phyloP scores from a whole-genome alignment of 1,140 invertebrate species.

The Euura lappo region DNA sequence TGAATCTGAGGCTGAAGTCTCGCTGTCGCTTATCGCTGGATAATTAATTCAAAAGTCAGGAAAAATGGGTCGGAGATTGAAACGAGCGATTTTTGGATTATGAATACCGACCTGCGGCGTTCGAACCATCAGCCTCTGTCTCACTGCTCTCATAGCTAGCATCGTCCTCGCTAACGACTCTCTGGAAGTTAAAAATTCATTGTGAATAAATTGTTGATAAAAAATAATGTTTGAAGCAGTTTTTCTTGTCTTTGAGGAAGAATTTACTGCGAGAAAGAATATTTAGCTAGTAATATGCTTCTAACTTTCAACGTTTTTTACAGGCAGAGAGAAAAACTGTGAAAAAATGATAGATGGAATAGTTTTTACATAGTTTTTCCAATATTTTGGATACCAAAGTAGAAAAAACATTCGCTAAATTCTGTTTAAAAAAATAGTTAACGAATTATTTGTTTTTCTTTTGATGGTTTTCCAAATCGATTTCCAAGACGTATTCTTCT shows the following conservation, averaged over 20 bases:
- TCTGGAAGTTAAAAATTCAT: constrained; percentile 35
- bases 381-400: constrained; percentile 3
- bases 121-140: constrained; percentile 30
- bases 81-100: no score
- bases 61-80: no score
- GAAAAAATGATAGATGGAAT: no score
- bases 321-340: no score
- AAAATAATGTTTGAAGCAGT: no score
- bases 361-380: no score
- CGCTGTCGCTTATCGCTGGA: constrained; percentile 33
- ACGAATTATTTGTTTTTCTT: neutral
- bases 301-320: no score
- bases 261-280: neutral
- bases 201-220: no score
- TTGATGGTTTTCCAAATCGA: no score
- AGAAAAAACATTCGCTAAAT: neutral
- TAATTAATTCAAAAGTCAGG: constrained; percentile 11
- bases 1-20: constrained; percentile 36
- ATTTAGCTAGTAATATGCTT: no score
- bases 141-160: constrained; percentile 37
- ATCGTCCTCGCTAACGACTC: constrained; percentile 49
- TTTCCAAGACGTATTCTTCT: no score
- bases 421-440: neutral
- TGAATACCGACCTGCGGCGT: constrained; percentile 29
- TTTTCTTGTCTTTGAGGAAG: no score